Conservation (phyloP, 2,888 invertebrate species). For the Esperia sulphurella region DNA sequence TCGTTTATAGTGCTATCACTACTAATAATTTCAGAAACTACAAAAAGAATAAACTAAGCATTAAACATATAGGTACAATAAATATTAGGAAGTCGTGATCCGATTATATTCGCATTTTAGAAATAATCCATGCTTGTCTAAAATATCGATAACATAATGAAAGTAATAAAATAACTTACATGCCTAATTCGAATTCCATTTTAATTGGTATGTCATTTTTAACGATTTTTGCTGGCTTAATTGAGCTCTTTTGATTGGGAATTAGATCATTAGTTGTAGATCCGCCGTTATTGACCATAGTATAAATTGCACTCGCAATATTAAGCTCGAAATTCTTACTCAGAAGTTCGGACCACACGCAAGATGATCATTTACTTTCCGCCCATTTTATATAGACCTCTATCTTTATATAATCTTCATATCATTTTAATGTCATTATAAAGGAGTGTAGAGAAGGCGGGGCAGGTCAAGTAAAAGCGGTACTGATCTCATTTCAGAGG, state of each 20-base stretch:
- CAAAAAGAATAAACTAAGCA: too few species aligned
- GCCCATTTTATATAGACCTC: slow-evolving; percentile 36
- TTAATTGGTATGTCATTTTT: slow-evolving; percentile 44
- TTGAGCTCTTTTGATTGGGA: slow-evolving; percentile 33
- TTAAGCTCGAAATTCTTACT: slow-evolving; percentile 38
- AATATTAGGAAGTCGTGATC: too few species aligned
- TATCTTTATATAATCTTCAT: slow-evolving; percentile 27
- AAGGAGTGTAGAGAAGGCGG: slow-evolving; percentile 26
- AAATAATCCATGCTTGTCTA: not conserved
- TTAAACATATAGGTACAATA: too few species aligned
- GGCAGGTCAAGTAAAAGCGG: slow-evolving; percentile 33
- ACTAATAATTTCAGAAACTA: too few species aligned
- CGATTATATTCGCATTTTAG: not conserved
- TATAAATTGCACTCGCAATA: slow-evolving; percentile 40
- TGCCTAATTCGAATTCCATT: slow-evolving; percentile 40
- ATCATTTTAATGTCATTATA: slow-evolving; percentile 23
- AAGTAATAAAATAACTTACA: slow-evolving; percentile 42
- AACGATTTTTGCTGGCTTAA: slow-evolving; percentile 37
- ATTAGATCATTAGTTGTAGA: slow-evolving; percentile 47
- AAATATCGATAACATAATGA: slow-evolving; percentile 23
- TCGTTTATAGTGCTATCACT: too few species aligned
- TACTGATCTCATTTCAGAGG: slow-evolving; percentile 39
- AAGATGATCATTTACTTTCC: slow-evolving; percentile 42
- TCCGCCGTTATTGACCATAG: slow-evolving; percentile 32
- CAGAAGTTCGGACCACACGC: slow-evolving; percentile 55